Conservation (phyloP, 1,140 invertebrate species). For the Drosophila oshimai region DNA sequence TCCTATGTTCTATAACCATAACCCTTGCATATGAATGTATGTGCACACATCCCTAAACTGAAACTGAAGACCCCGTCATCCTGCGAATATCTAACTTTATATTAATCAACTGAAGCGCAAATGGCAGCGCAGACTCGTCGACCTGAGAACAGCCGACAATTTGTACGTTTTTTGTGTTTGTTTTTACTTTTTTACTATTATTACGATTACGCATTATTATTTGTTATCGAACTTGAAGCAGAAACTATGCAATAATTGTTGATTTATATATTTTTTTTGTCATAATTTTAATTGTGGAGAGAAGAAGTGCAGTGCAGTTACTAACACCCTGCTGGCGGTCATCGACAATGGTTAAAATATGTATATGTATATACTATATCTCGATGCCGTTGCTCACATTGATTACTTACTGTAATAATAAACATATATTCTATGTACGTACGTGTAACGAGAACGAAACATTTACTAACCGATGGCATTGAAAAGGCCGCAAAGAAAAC, state of each 20-base stretch:
- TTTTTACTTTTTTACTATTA: slow-evolving; percentile 58
- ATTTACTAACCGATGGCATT: slow-evolving; percentile 29
- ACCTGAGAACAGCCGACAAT: slow-evolving; percentile 51
- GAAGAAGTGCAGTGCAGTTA: slow-evolving; percentile 17
- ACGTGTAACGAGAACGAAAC: slow-evolving; percentile 35
- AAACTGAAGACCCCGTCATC: neutral
- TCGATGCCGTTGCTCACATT: slow-evolving; percentile 26
- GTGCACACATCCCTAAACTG: no score
- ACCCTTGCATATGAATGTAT: neutral
- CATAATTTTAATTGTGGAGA: slow-evolving; percentile 61
- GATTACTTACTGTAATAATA: slow-evolving; percentile 45
- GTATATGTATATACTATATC: neutral
- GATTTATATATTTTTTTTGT: slow-evolving; percentile 64
- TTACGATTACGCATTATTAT: slow-evolving; percentile 67
- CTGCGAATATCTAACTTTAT: slow-evolving; percentile 39
- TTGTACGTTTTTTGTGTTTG: slow-evolving; percentile 75
- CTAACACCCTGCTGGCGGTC: slow-evolving; percentile 36
- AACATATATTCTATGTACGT: slow-evolving; percentile 42
- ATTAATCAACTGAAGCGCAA: slow-evolving; percentile 45
- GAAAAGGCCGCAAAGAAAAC: slow-evolving; percentile 46
- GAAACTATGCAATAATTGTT: slow-evolving; percentile 77
- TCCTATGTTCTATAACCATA: neutral
- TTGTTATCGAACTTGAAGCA: slow-evolving; percentile 68
- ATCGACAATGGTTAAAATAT: neutral
- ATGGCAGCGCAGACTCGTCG: slow-evolving; percentile 71